phyloP scores from a whole-genome alignment of 2,113 vertebrate species.

The Strigops habroptila region DNA sequence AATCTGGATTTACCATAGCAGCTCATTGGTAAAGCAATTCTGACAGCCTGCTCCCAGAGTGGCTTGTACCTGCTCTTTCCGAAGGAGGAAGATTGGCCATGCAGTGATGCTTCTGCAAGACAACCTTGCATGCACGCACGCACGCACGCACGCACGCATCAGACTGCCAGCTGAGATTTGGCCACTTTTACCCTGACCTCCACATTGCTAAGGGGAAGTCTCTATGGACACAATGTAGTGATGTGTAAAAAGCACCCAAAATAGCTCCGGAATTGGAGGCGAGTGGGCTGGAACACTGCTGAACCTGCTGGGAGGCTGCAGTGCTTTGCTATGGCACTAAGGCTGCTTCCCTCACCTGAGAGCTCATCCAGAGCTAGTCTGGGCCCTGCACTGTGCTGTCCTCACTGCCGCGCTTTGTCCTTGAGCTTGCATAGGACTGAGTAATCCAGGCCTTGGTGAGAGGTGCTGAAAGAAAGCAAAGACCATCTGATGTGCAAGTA shows the following conservation, averaged over 20 bases:
- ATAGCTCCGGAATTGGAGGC: not conserved
- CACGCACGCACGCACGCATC: not conserved
- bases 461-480: not conserved
- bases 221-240: not conserved
- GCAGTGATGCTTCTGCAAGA: accelerated
- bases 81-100: not conserved
- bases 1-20: not conserved
- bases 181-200: not conserved
- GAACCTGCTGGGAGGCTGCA: not conserved
- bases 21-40: not conserved
- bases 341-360: not conserved
- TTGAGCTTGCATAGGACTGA: not conserved
- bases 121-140: not conserved
- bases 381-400: not conserved
- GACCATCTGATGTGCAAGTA: not conserved
- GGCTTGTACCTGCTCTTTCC: not conserved
- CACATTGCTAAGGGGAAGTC: not conserved
- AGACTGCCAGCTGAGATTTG: not conserved
- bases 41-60: not conserved
- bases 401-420: not conserved
- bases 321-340: not conserved
- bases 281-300: not conserved
- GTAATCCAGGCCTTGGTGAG: not conserved
- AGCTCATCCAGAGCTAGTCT: not conserved
- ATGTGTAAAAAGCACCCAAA: not conserved